A percentile compares a stretch with the other conserved stretches of the same genome.
Conservation (phyloP, 2,888 invertebrate species). For the Agriopis aurantiaria region DNA sequence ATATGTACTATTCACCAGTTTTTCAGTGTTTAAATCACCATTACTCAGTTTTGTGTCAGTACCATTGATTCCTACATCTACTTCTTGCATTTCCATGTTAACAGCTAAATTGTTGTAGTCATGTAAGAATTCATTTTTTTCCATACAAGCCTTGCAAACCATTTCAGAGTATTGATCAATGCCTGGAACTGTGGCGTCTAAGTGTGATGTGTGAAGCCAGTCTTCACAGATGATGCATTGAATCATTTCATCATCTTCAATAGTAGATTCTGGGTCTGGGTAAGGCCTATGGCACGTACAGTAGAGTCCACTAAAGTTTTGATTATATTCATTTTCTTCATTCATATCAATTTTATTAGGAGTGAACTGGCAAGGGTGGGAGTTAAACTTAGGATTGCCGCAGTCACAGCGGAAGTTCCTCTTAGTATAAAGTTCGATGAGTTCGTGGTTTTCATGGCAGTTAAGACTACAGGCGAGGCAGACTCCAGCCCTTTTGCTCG, state of each 20-base stretch:
- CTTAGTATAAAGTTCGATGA: constrained; percentile 98
- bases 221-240: constrained; percentile 99
- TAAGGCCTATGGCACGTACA: constrained; percentile 97
- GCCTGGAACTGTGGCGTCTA: constrained; percentile 87
- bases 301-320: constrained; percentile 97
- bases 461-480: constrained; percentile 97
- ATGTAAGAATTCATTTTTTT: constrained; percentile 90
- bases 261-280: constrained; percentile 94
- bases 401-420: constrained; percentile 98
- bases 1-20: constrained; percentile 17
- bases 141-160: constrained; percentile 93
- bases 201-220: constrained; percentile 96
- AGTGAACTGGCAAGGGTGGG: constrained; percentile 89
- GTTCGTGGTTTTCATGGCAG: constrained; percentile 98
- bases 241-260: constrained; percentile 95
- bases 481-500: constrained; percentile 91
- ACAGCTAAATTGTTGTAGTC: constrained; percentile 87
- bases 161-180: constrained; percentile 91
- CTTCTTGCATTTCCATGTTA: constrained; percentile 61
- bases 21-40: constrained; percentile 40
- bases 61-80: constrained; percentile 56
- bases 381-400: constrained; percentile 92
- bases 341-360: constrained; percentile 89
- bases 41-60: constrained; percentile 46
- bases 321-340: constrained; percentile 93